A percentile compares a stretch with the other conserved stretches of the same genome.
phyloP scores from a whole-genome alignment of 2,113 vertebrate genomes.

The Pachycephala philippinensis region DNA sequence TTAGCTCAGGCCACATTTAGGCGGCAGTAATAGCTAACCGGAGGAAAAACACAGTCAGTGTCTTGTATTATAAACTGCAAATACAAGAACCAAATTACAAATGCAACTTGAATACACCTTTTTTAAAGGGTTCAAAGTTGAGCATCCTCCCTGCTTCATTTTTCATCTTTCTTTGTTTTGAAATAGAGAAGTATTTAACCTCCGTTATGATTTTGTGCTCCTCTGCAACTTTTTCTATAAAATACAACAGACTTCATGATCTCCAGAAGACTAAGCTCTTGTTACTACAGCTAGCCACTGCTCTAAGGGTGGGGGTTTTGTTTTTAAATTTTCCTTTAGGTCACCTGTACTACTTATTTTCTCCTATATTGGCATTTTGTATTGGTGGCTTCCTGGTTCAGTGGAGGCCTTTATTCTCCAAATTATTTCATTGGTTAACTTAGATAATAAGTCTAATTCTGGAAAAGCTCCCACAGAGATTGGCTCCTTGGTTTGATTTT shows the following conservation, averaged over 20 bases:
- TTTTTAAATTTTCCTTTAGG: not conserved
- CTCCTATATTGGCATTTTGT: not conserved
- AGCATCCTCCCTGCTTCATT: not conserved
- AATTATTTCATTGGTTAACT: not conserved
- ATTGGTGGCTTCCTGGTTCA: not conserved
- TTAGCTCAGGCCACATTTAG: not conserved
- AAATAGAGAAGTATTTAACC: not conserved
- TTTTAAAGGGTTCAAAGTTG: not conserved
- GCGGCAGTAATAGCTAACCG: not conserved
- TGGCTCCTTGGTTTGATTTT: not conserved
- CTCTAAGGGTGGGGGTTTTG: not conserved
- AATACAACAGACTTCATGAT: not conserved
- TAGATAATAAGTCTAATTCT: not conserved
- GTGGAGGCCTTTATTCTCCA: not conserved
- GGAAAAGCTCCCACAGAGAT: not conserved
- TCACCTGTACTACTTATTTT: not conserved
- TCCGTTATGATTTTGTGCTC: not conserved
- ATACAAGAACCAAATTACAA: not conserved
- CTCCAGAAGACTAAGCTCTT: not conserved
- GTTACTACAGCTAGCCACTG: not conserved
- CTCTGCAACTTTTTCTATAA: not conserved
- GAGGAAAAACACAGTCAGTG: not conserved
- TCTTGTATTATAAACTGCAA: not conserved
- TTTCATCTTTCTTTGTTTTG: not conserved
- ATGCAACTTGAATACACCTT: not conserved